Evolutionary conservation across 2,888 invertebrate genomes (phyloP).

Genomic region (Phymatocera aterrima): DNA sequence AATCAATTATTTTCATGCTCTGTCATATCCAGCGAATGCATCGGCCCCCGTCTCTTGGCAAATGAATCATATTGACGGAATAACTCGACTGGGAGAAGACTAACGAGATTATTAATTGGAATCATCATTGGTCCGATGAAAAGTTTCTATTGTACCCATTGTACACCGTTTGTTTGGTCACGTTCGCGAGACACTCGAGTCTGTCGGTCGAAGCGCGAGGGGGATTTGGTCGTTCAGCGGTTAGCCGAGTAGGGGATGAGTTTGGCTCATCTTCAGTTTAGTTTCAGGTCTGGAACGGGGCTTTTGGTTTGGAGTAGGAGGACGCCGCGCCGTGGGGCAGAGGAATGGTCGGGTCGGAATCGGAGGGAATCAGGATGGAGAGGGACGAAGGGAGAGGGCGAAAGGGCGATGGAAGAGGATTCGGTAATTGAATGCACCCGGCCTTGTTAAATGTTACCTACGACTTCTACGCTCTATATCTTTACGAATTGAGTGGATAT

Average conservation of each 20-base stretch:
- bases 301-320: conserved; percentile 50
- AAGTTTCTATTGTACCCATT: no score
- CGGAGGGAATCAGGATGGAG: neutral
- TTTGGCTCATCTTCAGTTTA: conserved; percentile 67
- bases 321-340: conserved; percentile 43
- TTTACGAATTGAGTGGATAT: conserved; percentile 65
- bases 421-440: conserved; percentile 70
- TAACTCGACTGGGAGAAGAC: no score
- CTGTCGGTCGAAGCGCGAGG: conserved; percentile 24
- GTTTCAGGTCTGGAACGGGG: conserved; percentile 56
- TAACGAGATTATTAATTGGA: no score
- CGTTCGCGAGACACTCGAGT: conserved; percentile 28
- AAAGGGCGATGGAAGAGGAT: conserved; percentile 51
- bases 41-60: no score
- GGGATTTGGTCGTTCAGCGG: conserved; percentile 56
- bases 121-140: no score
- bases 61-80: no score
- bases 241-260: conserved; percentile 69
- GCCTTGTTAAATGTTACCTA: conserved; percentile 67
- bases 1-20: neutral
- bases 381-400: conserved; percentile 10
- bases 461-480: conserved; percentile 67
- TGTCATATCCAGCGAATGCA: no score
- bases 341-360: neutral
- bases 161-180: neutral